Evolutionary conservation across 2,113 vertebrate genomes (phyloP).

Genomic region (Oenanthe oenanthe): DNA sequence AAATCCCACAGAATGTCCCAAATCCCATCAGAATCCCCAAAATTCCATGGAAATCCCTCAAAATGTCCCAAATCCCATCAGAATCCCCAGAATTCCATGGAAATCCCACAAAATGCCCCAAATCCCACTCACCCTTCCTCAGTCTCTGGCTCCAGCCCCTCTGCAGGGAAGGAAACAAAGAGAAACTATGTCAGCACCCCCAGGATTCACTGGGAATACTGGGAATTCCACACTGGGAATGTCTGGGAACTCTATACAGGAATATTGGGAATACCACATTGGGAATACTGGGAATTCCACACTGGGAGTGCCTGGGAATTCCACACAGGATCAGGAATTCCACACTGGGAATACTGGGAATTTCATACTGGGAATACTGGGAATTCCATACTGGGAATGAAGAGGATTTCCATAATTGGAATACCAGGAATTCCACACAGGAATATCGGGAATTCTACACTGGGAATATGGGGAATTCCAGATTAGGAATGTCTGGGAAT

Average conservation of each 20-base stretch:
- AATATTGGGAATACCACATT: too few species aligned
- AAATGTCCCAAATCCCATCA: neutral
- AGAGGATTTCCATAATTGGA: neutral
- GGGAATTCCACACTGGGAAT: neutral
- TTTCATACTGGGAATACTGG: neutral
- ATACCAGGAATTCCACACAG: too few species aligned
- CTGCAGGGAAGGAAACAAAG: neutral
- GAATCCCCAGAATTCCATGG: too few species aligned
- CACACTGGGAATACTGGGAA: neutral
- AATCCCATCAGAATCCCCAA: neutral
- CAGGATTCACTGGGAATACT: neutral
- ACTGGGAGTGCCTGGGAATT: too few species aligned
- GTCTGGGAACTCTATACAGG: too few species aligned
- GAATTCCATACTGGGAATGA: neutral
- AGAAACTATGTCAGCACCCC: fast-evolving
- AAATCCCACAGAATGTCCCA: neutral
- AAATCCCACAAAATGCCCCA: too few species aligned
- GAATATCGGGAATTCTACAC: neutral
- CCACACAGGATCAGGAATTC: neutral
- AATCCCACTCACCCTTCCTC: neutral
- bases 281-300: too few species aligned
- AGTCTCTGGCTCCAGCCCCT: neutral
- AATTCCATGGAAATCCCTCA: neutral
- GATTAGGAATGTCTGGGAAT: too few species aligned
- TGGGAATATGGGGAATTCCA: neutral